Percentiles rank a stretch among this genome's conserved stretches.
Conservation (phyloP, 2,113 vertebrate species). For the Prolemur simus region DNA sequence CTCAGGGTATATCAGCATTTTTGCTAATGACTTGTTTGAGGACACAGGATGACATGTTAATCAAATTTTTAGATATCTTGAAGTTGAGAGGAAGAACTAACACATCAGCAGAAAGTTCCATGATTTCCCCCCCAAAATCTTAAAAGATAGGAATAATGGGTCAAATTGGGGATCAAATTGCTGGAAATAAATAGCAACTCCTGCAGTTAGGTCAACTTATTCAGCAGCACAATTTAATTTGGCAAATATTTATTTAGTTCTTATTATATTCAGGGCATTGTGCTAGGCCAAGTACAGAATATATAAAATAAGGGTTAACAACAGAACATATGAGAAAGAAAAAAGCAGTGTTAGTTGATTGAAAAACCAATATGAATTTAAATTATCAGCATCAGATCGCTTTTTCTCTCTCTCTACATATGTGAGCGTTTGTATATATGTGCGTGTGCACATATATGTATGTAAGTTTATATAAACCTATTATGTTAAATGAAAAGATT, state of each 20-base stretch:
- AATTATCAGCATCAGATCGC: neutral
- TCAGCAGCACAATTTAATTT: constrained; percentile 27
- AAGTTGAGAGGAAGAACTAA: constrained; percentile 10
- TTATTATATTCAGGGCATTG: constrained; percentile 24
- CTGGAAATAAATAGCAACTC: neutral
- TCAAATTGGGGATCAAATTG: neutral
- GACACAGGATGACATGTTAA: neutral
- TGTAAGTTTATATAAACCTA: neutral
- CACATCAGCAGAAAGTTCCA: neutral
- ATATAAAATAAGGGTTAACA: constrained; percentile 20
- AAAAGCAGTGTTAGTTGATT: neutral
- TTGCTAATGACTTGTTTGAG: constrained; percentile 39
- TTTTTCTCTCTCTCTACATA: neutral
- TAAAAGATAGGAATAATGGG: neutral
- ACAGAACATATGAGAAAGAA: neutral
- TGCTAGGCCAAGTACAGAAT: neutral
- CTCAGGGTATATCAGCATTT: neutral
- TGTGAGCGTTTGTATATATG: neutral
- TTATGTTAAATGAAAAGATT: neutral
- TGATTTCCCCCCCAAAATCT: neutral
- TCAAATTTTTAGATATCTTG: constrained; percentile 2
- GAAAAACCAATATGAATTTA: neutral
- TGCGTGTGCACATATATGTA: neutral
- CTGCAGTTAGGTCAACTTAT: neutral
- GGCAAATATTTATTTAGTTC: constrained; percentile 45